These are phyloP conservation scores for Orchesella flavescens DNA, from an alignment of 2,888 invertebrate genomes.

Conservation along the genomic window DNA sequence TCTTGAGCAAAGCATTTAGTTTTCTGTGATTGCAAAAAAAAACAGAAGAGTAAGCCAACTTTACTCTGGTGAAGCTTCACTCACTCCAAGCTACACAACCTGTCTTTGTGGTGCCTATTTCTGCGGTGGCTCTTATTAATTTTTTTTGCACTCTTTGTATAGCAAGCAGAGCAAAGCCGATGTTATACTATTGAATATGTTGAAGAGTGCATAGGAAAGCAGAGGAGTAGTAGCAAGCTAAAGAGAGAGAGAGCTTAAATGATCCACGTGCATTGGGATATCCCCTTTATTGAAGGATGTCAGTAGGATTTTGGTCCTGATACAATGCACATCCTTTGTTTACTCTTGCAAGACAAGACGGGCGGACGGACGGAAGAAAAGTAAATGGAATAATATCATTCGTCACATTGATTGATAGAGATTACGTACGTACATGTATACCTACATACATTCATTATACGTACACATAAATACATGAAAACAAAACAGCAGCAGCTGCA, in stretches of 20 bases:
- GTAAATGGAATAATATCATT: conserved; percentile 27
- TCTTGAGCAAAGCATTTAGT: neutral
- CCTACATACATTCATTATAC: too few relatives aligned
- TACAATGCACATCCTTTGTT: conserved; percentile 64
- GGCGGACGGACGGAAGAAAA: conserved; percentile 33
- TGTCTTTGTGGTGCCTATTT: conserved; percentile 53
- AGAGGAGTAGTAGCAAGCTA: neutral
- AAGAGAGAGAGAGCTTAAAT: neutral
- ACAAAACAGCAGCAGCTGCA: too few relatives aligned
- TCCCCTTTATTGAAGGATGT: conserved; percentile 68
- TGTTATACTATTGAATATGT: neutral
- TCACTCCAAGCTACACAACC: conserved; percentile 47
- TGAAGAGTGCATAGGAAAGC: neutral
- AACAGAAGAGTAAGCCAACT: conserved; percentile 52
- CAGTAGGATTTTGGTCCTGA: conserved; percentile 69
- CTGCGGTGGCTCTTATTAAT: neutral
- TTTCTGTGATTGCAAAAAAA: conserved; percentile 57
- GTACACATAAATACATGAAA: too few relatives aligned
- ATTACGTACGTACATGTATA: too few relatives aligned
- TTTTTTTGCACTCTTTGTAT: conserved; percentile 45
- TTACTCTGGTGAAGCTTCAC: conserved; percentile 42
- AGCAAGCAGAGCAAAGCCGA: too few relatives aligned
- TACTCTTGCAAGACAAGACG: conserved; percentile 34
- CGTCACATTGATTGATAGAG: neutral
- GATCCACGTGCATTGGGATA: conserved; percentile 69